phyloP scores from a whole-genome alignment of 2,113 vertebrate genomes.

The Megaceryle torquata region DNA sequence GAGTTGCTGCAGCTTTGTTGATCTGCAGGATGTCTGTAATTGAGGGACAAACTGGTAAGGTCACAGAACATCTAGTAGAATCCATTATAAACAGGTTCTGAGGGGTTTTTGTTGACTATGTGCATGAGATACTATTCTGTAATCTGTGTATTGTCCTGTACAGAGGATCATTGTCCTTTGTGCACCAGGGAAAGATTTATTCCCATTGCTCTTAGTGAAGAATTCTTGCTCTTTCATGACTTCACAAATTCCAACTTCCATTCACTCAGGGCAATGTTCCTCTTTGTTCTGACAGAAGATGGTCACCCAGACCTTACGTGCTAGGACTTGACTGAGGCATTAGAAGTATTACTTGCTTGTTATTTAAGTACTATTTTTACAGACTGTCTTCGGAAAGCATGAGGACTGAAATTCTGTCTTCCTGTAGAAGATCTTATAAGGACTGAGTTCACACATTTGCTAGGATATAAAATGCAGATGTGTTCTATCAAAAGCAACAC shows the following conservation, averaged over 20 bases:
- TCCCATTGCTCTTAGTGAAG: neutral
- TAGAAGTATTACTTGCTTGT: neutral
- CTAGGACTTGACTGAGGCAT: neutral
- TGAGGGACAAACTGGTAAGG: slow-evolving; percentile 86
- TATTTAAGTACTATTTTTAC: neutral
- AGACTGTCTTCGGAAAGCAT: neutral
- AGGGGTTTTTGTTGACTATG: neutral
- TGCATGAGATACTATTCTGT: neutral
- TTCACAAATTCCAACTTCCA: neutral
- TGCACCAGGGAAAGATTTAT: neutral
- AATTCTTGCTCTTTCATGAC: neutral
- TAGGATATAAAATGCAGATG: neutral
- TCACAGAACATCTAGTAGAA: neutral
- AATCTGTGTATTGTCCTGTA: neutral
- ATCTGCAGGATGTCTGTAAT: slow-evolving; percentile 85
- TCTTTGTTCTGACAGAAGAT: neutral
- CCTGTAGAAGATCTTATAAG: neutral
- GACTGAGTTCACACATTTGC: neutral
- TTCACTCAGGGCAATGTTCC: neutral
- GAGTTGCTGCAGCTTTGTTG: slow-evolving; percentile 86
- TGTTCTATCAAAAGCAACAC: neutral
- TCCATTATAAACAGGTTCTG: neutral
- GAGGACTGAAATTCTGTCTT: neutral
- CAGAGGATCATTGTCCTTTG: neutral
- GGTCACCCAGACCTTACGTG: neutral